phyloP scores from a whole-genome alignment of 2,113 vertebrate species.

The Ia io region DNA sequence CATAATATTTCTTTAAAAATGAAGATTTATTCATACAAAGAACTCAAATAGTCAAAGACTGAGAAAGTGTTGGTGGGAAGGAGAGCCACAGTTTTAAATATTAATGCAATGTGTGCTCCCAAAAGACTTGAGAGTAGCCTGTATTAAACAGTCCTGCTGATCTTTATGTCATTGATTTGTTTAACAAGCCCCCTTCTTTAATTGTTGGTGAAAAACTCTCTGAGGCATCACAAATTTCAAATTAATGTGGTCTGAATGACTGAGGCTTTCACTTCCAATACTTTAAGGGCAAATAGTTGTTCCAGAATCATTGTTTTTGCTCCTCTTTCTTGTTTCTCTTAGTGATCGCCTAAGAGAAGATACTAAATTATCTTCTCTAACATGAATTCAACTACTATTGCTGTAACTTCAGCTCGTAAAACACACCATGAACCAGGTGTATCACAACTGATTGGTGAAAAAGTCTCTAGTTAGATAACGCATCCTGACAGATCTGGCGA shows the following conservation, averaged over 20 bases:
- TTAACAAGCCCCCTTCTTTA: neutral
- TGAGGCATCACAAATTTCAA: neutral
- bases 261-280: neutral
- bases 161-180: too few species aligned
- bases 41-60: neutral
- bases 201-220: neutral
- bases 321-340: neutral
- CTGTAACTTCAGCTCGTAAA: neutral
- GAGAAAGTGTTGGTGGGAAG: neutral
- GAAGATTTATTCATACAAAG: neutral
- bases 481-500: neutral
- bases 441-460: neutral
- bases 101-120: neutral
- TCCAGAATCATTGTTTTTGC: neutral
- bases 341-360: neutral
- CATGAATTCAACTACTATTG: neutral
- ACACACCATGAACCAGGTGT: neutral
- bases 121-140: neutral
- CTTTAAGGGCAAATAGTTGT: neutral
- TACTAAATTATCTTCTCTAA: neutral
- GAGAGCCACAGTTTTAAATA: neutral
- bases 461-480: neutral
- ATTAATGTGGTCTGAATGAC: neutral
- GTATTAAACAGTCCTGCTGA: neutral
- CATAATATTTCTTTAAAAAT: neutral